A percentile compares a stretch with the other conserved stretches of the same genome.
Evolutionary conservation across 1,140 invertebrate species (phyloP).

Genomic region (Drosophila saltans): DNA sequence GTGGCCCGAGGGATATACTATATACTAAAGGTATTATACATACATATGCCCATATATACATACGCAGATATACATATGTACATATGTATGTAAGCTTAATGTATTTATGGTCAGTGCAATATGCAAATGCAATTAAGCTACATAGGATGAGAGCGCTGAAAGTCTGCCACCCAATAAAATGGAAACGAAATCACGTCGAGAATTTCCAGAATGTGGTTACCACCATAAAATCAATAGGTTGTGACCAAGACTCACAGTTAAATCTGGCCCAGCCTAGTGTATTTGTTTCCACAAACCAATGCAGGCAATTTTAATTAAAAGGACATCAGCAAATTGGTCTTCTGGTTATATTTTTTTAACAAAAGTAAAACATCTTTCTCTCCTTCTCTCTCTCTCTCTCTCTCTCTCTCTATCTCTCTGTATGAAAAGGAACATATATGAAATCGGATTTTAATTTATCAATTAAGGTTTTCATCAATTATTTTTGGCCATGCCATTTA

Average conservation of each 20-base stretch:
- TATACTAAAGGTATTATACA: constrained; percentile 16
- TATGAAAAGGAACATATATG: not conserved
- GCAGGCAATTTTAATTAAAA: constrained; percentile 10
- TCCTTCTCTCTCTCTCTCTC: too few relatives aligned
- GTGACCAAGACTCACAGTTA: constrained; percentile 2
- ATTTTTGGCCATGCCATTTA: not conserved
- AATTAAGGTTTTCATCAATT: not conserved
- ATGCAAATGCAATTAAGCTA: constrained; percentile 74
- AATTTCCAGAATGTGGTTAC: constrained; percentile 2
- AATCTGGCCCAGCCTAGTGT: not conserved
- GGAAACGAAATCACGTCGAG: constrained; percentile 48
- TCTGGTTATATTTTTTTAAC: not conserved
- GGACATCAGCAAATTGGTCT: not conserved
- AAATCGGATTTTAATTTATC: not conserved
- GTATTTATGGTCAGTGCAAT: constrained; percentile 58
- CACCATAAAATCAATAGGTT: constrained; percentile 39
- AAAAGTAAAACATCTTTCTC: not conserved
- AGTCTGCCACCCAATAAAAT: constrained; percentile 26
- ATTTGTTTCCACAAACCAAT: not conserved
- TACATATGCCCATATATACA: constrained; percentile 15
- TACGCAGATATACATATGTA: constrained; percentile 22
- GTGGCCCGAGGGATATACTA: constrained; percentile 1
- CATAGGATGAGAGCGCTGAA: constrained; percentile 29
- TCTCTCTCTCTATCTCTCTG: not conserved
- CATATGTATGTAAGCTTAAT: constrained; percentile 40